A percentile compares a stretch with the other conserved stretches of the same genome.
These are phyloP conservation scores for Rhopalosiphum maidis DNA, from an alignment of 1,140 invertebrate genomes.

Conservation along the genomic window DNA sequence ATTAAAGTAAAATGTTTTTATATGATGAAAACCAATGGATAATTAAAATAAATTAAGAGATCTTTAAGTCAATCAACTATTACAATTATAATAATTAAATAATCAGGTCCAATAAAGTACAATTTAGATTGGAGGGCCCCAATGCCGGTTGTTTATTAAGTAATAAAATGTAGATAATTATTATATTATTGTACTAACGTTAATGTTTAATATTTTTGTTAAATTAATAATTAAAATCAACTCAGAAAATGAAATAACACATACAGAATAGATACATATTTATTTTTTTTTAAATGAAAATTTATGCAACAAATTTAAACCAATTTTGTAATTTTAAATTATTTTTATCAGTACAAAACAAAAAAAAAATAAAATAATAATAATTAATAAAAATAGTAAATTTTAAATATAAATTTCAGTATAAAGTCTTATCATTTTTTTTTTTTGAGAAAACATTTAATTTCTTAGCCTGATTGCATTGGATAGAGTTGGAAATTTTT, in stretches of 20 bases:
- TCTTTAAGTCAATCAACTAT: not conserved
- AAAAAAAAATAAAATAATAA: no score
- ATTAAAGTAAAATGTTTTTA: not conserved
- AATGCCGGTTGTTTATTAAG: not conserved
- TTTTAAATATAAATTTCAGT: no score
- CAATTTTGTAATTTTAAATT: no score
- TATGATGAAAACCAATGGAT: not conserved
- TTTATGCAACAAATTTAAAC: no score
- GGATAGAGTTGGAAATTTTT: not conserved
- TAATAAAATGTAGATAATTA: not conserved
- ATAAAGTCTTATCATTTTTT: not conserved
- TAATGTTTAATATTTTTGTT: no score
- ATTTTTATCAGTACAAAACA: no score
- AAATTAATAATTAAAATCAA: no score
- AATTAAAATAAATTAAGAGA: not conserved
- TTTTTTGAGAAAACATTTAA: not conserved
- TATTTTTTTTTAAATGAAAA: no score
- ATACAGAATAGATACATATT: no score
- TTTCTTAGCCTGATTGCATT: not conserved
- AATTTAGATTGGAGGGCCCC: not conserved
- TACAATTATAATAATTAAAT: not conserved
- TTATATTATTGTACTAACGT: not conserved
- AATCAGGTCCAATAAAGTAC: not conserved
- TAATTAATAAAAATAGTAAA: no score
- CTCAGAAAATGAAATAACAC: no score